Base-by-base conservation (phyloP, 2,113 vertebrate species). In the Cettia cetti region DNA sequence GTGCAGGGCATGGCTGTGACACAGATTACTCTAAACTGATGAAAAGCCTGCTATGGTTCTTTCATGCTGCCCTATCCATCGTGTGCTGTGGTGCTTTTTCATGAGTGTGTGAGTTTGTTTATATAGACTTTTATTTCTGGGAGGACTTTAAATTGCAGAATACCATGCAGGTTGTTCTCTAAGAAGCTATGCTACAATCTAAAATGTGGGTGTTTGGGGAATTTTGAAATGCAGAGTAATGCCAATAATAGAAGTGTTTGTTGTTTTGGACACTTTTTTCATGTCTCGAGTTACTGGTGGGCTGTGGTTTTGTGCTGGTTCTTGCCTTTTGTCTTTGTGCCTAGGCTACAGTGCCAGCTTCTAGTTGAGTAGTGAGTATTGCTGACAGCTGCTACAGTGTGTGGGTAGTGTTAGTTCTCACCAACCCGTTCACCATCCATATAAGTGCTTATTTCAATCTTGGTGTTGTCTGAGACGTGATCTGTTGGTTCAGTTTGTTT, bases 351-450 rank as follows among this genome's bases (percentile, higher is more conserved):
- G 37, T 90, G 68, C 79, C 92, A 86, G 0, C 45, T 93, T 85
- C 15, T 86, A 1, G n/a, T n/a, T n/a, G n/a, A n/a, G 35, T 82
- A 15, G 45, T 54, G 79, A 88, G 66, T 64, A 40, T 27, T 82
- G 52, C 85, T 80, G 87, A 50, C 50, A 80, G 75, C 87, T 95
- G 78, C 82, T 80, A 7, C 66, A 82, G 79, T 88, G 56, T 1
- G 79, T 94, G 76, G 88, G 88, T 54, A 66, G 86, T 70, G 90
- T 69, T 81, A 81, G 33, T 85, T 94, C 79, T 96, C 78, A 85
- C 85, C 90, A 94, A 17, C 56, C 28, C 13, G 7, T 77, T 90
- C 63, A 27, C 44, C 53, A 52, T 66, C 70, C 78, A 8, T 77
- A 19, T 19, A 42, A 83, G 45, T 77, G 42, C 50, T 57, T 86